These are phyloP conservation scores for Equus przewalskii DNA, from an alignment of 2,113 vertebrate genomes.

Conservation along the genomic window DNA sequence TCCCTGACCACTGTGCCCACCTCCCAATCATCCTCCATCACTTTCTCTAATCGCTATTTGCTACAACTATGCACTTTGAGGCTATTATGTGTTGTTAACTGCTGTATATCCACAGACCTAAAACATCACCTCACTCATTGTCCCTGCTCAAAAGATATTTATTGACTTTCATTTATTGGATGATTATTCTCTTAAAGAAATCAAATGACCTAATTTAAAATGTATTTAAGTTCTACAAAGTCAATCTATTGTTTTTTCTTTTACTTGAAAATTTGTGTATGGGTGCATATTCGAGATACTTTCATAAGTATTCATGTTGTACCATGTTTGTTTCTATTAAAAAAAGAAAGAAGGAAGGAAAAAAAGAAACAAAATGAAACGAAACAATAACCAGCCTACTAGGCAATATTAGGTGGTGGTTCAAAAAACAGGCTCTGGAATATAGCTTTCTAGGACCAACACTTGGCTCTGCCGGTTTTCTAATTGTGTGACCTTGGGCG, in stretches of 20 bases:
- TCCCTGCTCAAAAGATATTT: not conserved
- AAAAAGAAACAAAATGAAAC: too few relatives aligned
- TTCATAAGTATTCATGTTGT: not conserved
- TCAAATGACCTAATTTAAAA: not conserved
- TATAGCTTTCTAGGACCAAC: not conserved
- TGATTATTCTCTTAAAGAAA: not conserved
- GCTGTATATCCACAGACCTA: not conserved
- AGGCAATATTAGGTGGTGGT: not conserved
- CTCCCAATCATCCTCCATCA: not conserved
- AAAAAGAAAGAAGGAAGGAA: not conserved
- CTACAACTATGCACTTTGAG: not conserved
- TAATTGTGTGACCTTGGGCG: not conserved
- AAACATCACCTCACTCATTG: not conserved
- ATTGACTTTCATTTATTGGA: not conserved
- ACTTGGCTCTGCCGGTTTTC: not conserved
- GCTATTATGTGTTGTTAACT: not conserved
- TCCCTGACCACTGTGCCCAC: not conserved
- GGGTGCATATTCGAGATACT: not conserved
- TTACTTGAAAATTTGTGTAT: not conserved
- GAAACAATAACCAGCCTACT: not conserved
- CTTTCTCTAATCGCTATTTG: not conserved
- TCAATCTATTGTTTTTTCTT: not conserved
- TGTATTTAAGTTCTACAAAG: not conserved
- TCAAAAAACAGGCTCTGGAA: not conserved
- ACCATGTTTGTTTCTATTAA: not conserved